Percentiles rank a stretch among this genome's conserved stretches.
Evolutionary conservation across 2,113 vertebrate genomes (phyloP).

Genomic region (Halichoeres trimaculatus): DNA sequence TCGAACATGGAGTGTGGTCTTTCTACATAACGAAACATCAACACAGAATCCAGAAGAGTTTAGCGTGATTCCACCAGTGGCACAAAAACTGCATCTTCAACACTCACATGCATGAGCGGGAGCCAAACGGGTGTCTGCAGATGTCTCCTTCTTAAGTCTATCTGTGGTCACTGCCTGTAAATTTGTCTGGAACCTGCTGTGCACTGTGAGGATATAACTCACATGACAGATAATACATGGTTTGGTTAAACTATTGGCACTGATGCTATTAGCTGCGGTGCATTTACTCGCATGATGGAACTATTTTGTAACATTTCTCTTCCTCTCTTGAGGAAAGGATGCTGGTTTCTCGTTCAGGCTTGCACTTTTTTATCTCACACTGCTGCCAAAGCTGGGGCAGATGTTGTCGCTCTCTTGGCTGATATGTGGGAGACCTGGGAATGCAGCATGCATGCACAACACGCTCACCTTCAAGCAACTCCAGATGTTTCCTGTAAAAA

Average conservation of each 20-base stretch:
- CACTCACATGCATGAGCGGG: background rate
- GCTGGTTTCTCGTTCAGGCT: conserved; percentile 31
- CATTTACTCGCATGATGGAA: conserved; percentile 15
- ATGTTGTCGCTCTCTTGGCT: conserved; percentile 59
- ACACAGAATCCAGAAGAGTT: background rate
- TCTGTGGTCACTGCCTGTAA: conserved; percentile 30
- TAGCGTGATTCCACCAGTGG: conserved; percentile 20
- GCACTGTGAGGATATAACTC: conserved; percentile 11
- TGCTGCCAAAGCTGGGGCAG: conserved; percentile 44
- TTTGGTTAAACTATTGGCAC: conserved; percentile 14
- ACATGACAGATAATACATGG: conserved; percentile 16
- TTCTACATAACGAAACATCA: conserved; percentile 29
- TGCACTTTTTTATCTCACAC: conserved; percentile 32
- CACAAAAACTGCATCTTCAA: conserved; percentile 48
- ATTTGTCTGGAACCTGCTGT: conserved; percentile 20
- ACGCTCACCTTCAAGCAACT: conserved; percentile 44
- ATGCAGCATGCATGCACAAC: conserved; percentile 43
- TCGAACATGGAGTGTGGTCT: conserved; percentile 42
- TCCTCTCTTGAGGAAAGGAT: conserved; percentile 10
- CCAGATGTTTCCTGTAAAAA: conserved; percentile 78
- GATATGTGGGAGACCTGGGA: conserved; percentile 59
- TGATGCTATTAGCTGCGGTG: conserved; percentile 23
- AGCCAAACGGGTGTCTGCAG: conserved; percentile 31
- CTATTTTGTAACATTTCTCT: conserved; percentile 8
- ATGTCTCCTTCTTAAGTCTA: conserved; percentile 27